Base-by-base conservation (phyloP, 1,140 invertebrate species). In the Vanessa atalanta region DNA sequence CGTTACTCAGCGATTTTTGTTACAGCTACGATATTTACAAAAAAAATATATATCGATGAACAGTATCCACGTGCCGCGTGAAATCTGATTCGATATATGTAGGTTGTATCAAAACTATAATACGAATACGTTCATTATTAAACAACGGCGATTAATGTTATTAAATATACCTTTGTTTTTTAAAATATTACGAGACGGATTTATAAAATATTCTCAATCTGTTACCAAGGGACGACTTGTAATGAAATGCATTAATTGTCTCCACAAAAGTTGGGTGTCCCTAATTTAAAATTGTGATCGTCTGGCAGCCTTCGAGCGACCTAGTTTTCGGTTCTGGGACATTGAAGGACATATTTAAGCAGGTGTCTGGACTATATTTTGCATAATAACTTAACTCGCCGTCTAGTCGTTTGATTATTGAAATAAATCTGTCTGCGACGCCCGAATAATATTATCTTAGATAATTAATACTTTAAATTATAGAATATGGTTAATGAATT, bases 261-360 rank as follows among this genome's bases (percentile, higher is more conserved):
- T 81, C 75, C 78, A 66, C 79, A 70, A 73, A 79, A 83, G 78
- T 82, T 82, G 82, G 37, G 82, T 71, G 77, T 82, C 76, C 79
- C 84, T 88, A 85, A 91, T 92, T 92, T 91, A 87, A 89, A 92
- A 89, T 92, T 87, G 86, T 90, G 88, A 91, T 90, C 86, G 90
- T 92, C 89, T 92, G 84, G 86, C 77, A 85, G 82, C 83, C 86
- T 86, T 75, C 84, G 77, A 79, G 57, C 83, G 88, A 91, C 90
- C 89, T 86, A 92, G 77, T 87, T 91, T 84, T 88, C 72, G 80
- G 80, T 87, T 84, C 85, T 88, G 84, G 85, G 85, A 80, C 85
- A 73, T 73, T 83, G 83, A 89, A 90, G 90, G 90, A 87, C 90
- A 82, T 79, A 86, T 81, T 84, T 83, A 85, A 83, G 77, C 87